phyloP scores from a whole-genome alignment of 2,113 vertebrate genomes.

The Phainopepla nitens region DNA sequence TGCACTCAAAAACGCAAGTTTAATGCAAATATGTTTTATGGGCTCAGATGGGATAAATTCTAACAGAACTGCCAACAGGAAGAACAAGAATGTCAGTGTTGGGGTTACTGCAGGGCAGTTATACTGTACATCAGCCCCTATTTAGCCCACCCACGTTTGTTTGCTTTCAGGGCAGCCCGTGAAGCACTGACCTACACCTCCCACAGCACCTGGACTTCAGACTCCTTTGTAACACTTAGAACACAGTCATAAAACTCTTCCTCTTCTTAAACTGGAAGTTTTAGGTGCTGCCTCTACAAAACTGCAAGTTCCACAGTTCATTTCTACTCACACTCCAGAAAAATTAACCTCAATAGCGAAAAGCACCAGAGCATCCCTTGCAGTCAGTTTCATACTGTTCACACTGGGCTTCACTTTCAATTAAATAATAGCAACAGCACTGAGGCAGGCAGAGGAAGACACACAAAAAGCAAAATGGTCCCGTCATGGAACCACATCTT shows the following conservation, averaged over 20 bases:
- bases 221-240: background rate
- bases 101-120: background rate
- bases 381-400: background rate
- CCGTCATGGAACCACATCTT: background rate
- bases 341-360: background rate
- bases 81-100: background rate
- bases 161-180: conserved; percentile 5
- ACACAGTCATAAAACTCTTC: background rate
- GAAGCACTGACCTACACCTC: background rate
- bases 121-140: background rate
- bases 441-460: background rate
- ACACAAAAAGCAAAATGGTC: background rate
- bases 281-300: background rate
- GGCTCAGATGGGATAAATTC: background rate
- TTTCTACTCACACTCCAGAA: background rate
- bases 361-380: background rate
- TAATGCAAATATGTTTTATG: background rate
- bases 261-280: background rate
- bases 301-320: background rate
- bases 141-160: background rate
- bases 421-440: background rate
- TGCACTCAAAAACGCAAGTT: background rate
- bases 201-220: background rate
- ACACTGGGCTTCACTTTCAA: background rate
- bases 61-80: background rate